These are phyloP conservation scores for Cancer borealis DNA, from an alignment of 2,888 invertebrate species.

Conservation along the genomic window DNA sequence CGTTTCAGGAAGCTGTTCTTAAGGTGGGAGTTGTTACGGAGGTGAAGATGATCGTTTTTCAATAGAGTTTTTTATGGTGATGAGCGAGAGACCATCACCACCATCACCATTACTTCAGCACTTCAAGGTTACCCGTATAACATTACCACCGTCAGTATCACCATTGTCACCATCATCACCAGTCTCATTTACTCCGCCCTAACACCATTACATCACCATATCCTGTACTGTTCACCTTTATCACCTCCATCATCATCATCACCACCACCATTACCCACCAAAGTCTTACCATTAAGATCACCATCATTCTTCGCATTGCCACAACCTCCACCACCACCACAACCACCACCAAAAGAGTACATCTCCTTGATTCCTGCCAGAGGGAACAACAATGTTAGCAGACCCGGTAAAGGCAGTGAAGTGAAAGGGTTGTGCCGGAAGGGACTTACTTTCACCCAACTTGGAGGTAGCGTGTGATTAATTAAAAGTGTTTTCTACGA, in stretches of 20 bases:
- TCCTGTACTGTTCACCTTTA: neutral
- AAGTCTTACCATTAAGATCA: constrained; percentile 2
- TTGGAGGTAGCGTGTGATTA: neutral
- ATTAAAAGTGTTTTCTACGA: neutral
- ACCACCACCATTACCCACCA: neutral
- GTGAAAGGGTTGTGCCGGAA: neutral
- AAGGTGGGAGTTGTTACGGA: too few species aligned
- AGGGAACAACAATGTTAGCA: neutral
- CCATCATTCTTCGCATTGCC: neutral
- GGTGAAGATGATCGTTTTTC: too few species aligned
- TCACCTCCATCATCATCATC: neutral
- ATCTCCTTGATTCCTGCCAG: neutral
- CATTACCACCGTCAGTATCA: neutral
- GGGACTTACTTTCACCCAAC: neutral
- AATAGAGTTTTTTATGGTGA: neutral
- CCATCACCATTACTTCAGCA: neutral
- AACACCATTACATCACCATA: neutral
- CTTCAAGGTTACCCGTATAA: neutral
- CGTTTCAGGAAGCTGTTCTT: neutral
- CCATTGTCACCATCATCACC: neutral
- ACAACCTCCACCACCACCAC: neutral
- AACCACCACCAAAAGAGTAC: neutral
- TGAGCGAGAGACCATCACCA: neutral
- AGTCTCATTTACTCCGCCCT: neutral
- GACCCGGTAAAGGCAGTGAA: neutral